Conservation (phyloP, 2,888 invertebrate genomes). For the Villa cingulata region DNA sequence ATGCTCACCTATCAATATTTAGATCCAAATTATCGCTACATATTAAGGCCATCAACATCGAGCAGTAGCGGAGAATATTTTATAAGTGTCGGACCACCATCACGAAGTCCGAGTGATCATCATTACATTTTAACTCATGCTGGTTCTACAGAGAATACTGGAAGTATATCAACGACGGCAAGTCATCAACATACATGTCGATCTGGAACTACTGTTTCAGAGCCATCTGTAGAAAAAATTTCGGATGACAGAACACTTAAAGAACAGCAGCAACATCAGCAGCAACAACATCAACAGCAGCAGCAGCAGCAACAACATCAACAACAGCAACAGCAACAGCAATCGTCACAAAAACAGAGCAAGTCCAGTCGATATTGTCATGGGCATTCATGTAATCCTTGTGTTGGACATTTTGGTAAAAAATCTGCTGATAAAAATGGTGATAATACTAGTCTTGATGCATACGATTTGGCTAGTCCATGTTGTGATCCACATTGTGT, state of each 20-base stretch:
- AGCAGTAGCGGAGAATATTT: conserved; percentile 57
- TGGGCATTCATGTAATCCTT: conserved; percentile 55
- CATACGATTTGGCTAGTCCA: conserved; percentile 73
- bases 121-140: conserved; percentile 55
- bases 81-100: conserved; percentile 54
- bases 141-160: conserved; percentile 31
- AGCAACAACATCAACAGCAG: not conserved
- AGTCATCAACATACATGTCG: not conserved
- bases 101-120: conserved; percentile 48
- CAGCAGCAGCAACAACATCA: not conserved
- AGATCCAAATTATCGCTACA: conserved; percentile 58
- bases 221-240: not conserved
- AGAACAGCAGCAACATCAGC: not conserved
- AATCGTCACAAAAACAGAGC: no score
- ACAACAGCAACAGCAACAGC: conserved; percentile 11
- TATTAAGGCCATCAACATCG: conserved; percentile 49
- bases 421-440: conserved; percentile 40
- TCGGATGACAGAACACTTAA: not conserved
- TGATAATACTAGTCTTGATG: conserved; percentile 68
- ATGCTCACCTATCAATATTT: conserved; percentile 53
- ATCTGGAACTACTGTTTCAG: not conserved
- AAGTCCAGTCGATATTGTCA: conserved; percentile 32
- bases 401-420: conserved; percentile 44
- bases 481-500: conserved; percentile 80
- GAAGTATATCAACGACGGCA: conserved; percentile 31